Percentiles rank a stretch among this genome's conserved stretches.
These are phyloP conservation scores for Diorhabda carinulata DNA, from an alignment of 1,140 invertebrate genomes.

Conservation along the genomic window DNA sequence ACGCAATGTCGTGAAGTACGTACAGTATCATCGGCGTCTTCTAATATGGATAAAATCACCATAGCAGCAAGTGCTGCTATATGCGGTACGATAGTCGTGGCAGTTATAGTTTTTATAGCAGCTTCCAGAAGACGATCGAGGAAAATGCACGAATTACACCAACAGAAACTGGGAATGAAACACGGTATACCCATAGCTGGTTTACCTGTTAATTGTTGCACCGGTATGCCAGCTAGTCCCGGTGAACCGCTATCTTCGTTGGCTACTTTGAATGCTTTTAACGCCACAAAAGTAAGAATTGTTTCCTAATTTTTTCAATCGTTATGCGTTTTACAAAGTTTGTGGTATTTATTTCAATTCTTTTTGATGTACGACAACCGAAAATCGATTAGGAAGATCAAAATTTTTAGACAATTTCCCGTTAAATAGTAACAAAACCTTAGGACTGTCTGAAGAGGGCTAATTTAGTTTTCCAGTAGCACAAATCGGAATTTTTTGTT, in stretches of 20 bases:
- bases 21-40: slow-evolving; percentile 72
- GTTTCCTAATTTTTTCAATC: too few relatives aligned
- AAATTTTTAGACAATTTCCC: too few relatives aligned
- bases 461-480: too few relatives aligned
- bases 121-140: slow-evolving; percentile 68
- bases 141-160: slow-evolving; percentile 69
- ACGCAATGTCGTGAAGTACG: slow-evolving; percentile 84
- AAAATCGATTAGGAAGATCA: too few relatives aligned
- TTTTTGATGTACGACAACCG: too few relatives aligned
- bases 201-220: slow-evolving; percentile 70
- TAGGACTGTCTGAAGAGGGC: too few relatives aligned
- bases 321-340: too few relatives aligned
- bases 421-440: too few relatives aligned
- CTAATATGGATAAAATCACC: slow-evolving; percentile 91
- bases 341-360: too few relatives aligned
- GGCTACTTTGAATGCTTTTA: slow-evolving; percentile 72
- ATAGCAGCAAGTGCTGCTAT: slow-evolving; percentile 91
- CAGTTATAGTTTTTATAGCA: slow-evolving; percentile 81
- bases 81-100: slow-evolving; percentile 85
- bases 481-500: too few relatives aligned
- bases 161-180: slow-evolving; percentile 57
- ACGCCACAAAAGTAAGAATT: slow-evolving; percentile 62
- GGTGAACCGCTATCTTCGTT: slow-evolving; percentile 75
- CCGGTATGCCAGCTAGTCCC: slow-evolving; percentile 65
- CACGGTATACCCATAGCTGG: slow-evolving; percentile 63